Evolutionary conservation across 2,113 vertebrate genomes (phyloP).

Genomic region (Xerus inauris): DNA sequence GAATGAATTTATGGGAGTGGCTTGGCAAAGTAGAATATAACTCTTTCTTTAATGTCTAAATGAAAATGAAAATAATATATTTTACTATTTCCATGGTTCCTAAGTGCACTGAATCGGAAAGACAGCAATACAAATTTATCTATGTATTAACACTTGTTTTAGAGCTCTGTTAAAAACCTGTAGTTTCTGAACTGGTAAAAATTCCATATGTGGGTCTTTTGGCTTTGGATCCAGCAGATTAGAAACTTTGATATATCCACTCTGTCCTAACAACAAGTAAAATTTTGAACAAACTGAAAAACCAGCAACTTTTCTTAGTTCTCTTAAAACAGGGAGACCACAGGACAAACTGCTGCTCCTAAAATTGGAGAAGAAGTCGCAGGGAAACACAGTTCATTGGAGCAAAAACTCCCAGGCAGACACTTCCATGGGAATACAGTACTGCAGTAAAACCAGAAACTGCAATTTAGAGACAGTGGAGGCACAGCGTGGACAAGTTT

Average conservation of each 20-base stretch:
- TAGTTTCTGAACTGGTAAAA: neutral
- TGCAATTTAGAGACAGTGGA: neutral
- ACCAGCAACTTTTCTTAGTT: neutral
- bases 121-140: neutral
- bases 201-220: fast-evolving
- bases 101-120: neutral
- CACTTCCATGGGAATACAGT: neutral
- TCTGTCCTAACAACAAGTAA: neutral
- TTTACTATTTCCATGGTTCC: neutral
- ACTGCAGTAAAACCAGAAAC: neutral
- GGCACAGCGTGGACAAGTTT: neutral
- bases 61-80: neutral
- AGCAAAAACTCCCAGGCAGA: neutral
- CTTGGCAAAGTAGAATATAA: neutral
- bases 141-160: neutral
- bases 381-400: neutral
- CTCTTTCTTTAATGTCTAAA: neutral
- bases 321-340: neutral
- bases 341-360: neutral
- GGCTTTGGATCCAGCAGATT: neutral
- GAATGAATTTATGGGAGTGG: neutral
- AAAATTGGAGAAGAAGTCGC: neutral
- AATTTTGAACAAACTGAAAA: neutral
- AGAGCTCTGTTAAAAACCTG: neutral
- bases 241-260: neutral